Conservation (phyloP, 2,113 vertebrate species). For the Epinephelus cyanopodus region DNA sequence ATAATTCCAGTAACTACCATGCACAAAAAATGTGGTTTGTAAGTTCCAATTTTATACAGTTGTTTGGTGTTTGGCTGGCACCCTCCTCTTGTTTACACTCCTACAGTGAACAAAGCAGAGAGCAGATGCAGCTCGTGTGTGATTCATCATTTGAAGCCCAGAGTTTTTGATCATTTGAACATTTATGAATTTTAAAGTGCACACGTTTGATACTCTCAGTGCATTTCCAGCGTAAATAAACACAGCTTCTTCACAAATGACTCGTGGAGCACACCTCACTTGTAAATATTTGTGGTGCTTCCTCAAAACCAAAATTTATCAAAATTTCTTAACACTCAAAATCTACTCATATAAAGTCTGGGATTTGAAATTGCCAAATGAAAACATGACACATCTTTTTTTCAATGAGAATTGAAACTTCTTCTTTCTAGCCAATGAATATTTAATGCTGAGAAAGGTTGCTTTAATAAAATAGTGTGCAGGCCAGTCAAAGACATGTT, state of each 20-base stretch:
- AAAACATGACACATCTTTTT: conserved; percentile 51
- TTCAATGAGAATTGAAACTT: conserved; percentile 36
- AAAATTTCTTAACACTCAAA: not conserved
- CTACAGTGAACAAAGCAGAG: conserved; percentile 36
- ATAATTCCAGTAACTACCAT: conserved; percentile 1
- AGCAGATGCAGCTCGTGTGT: conserved; percentile 35
- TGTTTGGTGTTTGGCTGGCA: conserved; percentile 28
- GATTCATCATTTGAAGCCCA: conserved; percentile 49
- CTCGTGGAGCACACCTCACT: conserved; percentile 7
- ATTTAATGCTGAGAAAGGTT: conserved; percentile 63
- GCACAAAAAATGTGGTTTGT: conserved; percentile 19
- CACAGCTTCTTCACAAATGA: conserved; percentile 10
- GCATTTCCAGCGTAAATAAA: conserved; percentile 44
- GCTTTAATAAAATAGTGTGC: conserved; percentile 66
- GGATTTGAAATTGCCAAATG: conserved; percentile 23
- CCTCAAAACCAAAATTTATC: conserved; percentile 35
- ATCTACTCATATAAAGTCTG: conserved; percentile 18
- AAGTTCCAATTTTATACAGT: conserved; percentile 5
- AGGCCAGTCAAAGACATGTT: conserved; percentile 68
- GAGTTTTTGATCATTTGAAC: conserved; percentile 59
- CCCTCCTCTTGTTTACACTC: conserved; percentile 30
- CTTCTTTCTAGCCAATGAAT: conserved; percentile 51
- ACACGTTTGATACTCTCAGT: conserved; percentile 31
- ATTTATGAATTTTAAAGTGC: conserved; percentile 54
- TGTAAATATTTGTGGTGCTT: conserved; percentile 29